phyloP scores from a whole-genome alignment of 2,113 vertebrate genomes.

The Amphiprion ocellaris region DNA sequence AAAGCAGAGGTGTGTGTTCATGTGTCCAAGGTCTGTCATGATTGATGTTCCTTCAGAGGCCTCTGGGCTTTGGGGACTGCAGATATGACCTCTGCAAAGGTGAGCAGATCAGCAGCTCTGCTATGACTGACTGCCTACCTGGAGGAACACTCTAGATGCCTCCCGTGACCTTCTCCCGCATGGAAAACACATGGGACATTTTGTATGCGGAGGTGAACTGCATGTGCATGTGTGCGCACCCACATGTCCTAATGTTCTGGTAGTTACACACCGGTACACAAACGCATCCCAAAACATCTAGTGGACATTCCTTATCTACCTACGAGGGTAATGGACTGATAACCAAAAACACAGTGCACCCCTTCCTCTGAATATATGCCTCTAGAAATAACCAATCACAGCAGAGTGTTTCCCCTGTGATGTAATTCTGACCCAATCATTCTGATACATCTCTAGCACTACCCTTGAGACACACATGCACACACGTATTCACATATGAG shows the following conservation, averaged over 20 bases:
- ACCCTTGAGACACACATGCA: constrained; percentile 24
- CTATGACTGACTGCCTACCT: constrained; percentile 63
- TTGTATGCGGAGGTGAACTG: constrained; percentile 12
- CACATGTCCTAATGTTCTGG: constrained; percentile 3
- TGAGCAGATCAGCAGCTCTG: constrained; percentile 66
- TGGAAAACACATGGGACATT: constrained; percentile 44
- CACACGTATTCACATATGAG: constrained; percentile 3
- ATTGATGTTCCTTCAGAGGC: constrained; percentile 78
- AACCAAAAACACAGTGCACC: constrained; percentile 37
- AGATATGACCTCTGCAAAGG: constrained; percentile 72
- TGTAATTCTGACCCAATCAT: constrained; percentile 53
- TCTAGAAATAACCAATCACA: constrained; percentile 46
- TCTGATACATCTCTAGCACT: constrained; percentile 35
- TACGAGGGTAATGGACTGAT: constrained; percentile 54
- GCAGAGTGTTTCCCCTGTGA: constrained; percentile 43
- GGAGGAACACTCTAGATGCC: constrained; percentile 51
- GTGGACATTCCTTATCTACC: constrained; percentile 49
- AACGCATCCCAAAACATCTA: constrained; percentile 28
- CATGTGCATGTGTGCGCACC: not conserved
- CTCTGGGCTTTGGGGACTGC: constrained; percentile 70
- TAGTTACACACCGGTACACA: constrained; percentile 3
- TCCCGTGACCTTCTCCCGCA: constrained; percentile 63
- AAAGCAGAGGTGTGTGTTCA: constrained; percentile 41
- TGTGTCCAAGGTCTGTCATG: constrained; percentile 67
- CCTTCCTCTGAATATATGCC: not conserved